phyloP scores from a whole-genome alignment of 2,797 vertebrate species.

The Apogon talboti region DNA sequence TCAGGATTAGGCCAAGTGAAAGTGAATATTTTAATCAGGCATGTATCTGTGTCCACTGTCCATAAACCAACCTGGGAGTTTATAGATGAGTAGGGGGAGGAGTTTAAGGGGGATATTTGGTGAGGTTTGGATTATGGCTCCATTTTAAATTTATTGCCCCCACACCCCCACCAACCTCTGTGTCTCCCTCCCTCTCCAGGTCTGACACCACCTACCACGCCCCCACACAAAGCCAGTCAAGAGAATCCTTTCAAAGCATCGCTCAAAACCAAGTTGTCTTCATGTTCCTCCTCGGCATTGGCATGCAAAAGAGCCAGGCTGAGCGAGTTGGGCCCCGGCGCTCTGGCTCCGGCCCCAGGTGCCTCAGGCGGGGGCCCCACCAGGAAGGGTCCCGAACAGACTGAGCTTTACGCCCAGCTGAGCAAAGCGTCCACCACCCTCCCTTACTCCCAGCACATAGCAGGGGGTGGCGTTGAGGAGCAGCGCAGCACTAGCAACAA shows the following conservation, averaged over 20 bases:
- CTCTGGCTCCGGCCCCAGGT: conserved; percentile 80
- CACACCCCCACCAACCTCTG: conserved; percentile 35
- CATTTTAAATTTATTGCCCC: conserved; percentile 56
- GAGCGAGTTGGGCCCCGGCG: conserved; percentile 87
- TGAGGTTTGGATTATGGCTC: conserved; percentile 69
- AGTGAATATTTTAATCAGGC: conserved; percentile 86
- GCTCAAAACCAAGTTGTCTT: conserved; percentile 94
- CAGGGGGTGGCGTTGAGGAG: conserved; percentile 85
- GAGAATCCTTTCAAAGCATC: conserved; percentile 99
- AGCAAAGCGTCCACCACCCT: conserved; percentile 89
- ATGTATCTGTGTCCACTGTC: conserved; percentile 75
- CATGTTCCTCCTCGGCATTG: conserved; percentile 93
- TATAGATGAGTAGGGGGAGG: conserved; percentile 55
- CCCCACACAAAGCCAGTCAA: conserved; percentile 99
- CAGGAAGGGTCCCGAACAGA: conserved; percentile 93
- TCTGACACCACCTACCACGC: conserved; percentile 99
- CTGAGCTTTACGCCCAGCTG: conserved; percentile 95
- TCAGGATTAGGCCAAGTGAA: conserved; percentile 81
- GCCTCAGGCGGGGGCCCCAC: conserved; percentile 85
- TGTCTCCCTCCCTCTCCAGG: conserved; percentile 80
- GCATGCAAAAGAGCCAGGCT: conserved; percentile 92
- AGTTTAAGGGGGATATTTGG: conserved; percentile 32
- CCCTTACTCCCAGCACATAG: conserved; percentile 73
- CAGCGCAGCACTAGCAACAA: conserved; percentile 85
- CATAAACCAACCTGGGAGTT: conserved; percentile 73